Percentiles rank a stretch among this genome's conserved stretches.
Evolutionary conservation across 2,888 invertebrate genomes (phyloP).

Genomic region (Chymomyza fuscimana): DNA sequence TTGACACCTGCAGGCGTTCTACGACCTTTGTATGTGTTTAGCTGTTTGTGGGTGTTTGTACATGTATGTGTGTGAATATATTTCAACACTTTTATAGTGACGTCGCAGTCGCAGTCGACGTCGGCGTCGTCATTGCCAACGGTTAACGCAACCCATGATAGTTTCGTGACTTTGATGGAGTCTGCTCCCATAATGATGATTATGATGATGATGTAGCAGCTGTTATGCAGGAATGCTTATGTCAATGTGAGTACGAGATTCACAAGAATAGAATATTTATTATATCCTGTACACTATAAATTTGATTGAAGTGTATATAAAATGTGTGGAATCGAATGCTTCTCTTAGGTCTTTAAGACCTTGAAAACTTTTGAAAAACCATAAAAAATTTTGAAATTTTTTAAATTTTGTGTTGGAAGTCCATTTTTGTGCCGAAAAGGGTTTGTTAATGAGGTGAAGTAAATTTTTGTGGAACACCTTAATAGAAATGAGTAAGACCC

Average conservation of each 20-base stretch:
- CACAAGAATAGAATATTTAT: not conserved
- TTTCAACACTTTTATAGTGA: not conserved
- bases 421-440: no score
- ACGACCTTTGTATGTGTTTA: conserved; percentile 15
- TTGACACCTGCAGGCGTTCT: conserved; percentile 54
- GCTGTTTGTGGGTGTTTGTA: not conserved
- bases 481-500: no score
- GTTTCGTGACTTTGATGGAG: not conserved
- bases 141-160: not conserved
- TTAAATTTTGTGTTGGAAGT: no score
- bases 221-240: not conserved
- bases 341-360: no score
- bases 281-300: not conserved
- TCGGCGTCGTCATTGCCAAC: not conserved
- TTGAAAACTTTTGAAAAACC: no score
- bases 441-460: no score
- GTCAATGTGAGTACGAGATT: not conserved
- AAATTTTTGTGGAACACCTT: no score
- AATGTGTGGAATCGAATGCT: no score
- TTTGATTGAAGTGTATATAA: not conserved
- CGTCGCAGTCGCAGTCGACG: no score
- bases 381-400: no score
- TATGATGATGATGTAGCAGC: not conserved
- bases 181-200: not conserved
- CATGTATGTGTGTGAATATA: not conserved